Conservation (phyloP, 2,888 invertebrate genomes). For the Sympetrum striolatum region DNA sequence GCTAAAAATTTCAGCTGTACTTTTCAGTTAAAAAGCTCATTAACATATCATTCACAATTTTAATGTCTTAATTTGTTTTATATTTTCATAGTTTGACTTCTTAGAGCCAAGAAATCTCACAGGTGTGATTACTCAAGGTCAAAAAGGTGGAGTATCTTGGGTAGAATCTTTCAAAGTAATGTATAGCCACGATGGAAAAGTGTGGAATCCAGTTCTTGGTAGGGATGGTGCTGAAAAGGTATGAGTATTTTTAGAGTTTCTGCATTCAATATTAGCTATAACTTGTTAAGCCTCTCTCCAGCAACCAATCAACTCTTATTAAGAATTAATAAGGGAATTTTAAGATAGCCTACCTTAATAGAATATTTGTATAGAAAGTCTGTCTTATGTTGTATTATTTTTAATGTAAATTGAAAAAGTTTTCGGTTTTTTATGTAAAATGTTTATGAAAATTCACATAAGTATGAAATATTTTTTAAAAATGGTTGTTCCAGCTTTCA, state of each 20-base stretch:
- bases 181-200: constrained; percentile 74
- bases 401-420: too few species aligned
- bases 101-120: constrained; percentile 76
- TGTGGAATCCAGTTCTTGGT: constrained; percentile 75
- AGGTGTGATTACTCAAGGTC: constrained; percentile 74
- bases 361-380: too few species aligned
- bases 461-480: too few species aligned
- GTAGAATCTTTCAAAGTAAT: constrained; percentile 75
- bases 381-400: too few species aligned
- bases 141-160: constrained; percentile 67
- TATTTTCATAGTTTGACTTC: constrained; percentile 73
- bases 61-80: constrained; percentile 51
- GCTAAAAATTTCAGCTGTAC: background rate
- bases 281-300: constrained; percentile 50
- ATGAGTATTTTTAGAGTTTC: constrained; percentile 48
- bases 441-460: too few species aligned
- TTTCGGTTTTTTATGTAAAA: too few species aligned
- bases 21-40: background rate
- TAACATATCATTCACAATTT: background rate
- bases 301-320: too few species aligned
- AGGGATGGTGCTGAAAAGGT: constrained; percentile 62
- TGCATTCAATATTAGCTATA: background rate
- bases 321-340: too few species aligned
- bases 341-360: too few species aligned
- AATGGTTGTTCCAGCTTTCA: too few species aligned